phyloP scores from a whole-genome alignment of 2,888 invertebrate genomes.

The Papilio gigon region DNA sequence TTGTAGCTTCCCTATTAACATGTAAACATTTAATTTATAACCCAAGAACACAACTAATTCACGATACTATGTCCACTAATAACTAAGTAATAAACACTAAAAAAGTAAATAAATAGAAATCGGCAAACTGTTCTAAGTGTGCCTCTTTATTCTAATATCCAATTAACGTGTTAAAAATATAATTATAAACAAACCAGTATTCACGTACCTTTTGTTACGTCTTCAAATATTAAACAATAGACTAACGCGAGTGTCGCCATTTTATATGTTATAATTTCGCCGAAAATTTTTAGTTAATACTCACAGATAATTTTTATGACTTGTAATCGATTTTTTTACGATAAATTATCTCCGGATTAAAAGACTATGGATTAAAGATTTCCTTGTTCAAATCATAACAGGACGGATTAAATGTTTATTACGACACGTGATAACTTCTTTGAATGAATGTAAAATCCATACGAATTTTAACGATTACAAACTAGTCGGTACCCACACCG shows the following conservation, averaged over 20 bases:
- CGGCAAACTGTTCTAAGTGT: too few species aligned
- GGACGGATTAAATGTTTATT: conserved; percentile 23
- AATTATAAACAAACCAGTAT: neutral
- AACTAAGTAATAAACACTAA: too few species aligned
- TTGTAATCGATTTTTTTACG: conserved; percentile 14
- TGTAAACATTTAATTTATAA: too few species aligned
- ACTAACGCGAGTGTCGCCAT: neutral
- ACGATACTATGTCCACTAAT: too few species aligned
- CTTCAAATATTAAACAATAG: neutral
- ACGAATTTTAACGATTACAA: too few species aligned
- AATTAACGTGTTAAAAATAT: too few species aligned
- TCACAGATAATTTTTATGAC: conserved; percentile 27
- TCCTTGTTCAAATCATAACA: conserved; percentile 27
- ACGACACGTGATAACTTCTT: neutral
- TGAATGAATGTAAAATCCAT: neutral
- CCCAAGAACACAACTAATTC: too few species aligned
- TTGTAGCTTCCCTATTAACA: too few species aligned
- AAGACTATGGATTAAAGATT: conserved; percentile 31
- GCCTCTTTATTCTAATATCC: too few species aligned
- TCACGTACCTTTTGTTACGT: conserved; percentile 21
- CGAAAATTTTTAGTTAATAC: conserved; percentile 12
- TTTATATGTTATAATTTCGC: conserved; percentile 22
- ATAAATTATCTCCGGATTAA: conserved; percentile 30
- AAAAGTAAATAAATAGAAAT: too few species aligned
- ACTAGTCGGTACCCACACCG: too few species aligned